Conservation (phyloP, 2,113 vertebrate species). For the Cathartes aura region DNA sequence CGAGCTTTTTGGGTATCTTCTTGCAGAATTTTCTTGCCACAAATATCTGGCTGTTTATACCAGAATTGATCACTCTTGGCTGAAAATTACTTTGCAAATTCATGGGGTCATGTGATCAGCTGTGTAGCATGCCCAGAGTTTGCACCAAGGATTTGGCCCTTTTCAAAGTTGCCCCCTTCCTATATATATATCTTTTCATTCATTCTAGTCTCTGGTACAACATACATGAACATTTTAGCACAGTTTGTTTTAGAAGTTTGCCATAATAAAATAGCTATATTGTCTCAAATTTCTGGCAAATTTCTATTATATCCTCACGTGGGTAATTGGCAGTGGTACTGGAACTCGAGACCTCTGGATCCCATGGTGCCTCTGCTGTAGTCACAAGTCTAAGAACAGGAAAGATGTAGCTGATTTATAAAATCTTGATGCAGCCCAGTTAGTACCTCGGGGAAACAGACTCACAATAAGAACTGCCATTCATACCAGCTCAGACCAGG, state of each 20-base stretch:
- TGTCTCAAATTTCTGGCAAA: background rate
- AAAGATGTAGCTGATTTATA: background rate
- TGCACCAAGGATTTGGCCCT: background rate
- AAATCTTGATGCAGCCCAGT: background rate
- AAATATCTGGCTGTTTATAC: background rate
- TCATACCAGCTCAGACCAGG: background rate
- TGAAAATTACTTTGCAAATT: background rate
- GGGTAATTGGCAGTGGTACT: background rate
- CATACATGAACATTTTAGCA: background rate
- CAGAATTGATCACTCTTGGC: background rate
- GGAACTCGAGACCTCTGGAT: background rate
- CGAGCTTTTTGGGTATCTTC: background rate
- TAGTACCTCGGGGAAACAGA: background rate
- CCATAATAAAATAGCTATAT: background rate
- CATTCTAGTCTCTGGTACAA: background rate
- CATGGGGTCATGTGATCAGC: background rate
- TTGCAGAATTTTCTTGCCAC: background rate
- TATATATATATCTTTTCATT: background rate
- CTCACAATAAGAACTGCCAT: background rate
- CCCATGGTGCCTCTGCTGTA: background rate
- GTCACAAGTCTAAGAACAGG: background rate
- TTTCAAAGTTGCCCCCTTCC: background rate
- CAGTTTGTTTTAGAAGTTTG: background rate
- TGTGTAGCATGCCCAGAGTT: background rate
- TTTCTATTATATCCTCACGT: background rate